Evolutionary conservation across 2,888 invertebrate genomes (phyloP).

Genomic region (Orchesella flavescens): DNA sequence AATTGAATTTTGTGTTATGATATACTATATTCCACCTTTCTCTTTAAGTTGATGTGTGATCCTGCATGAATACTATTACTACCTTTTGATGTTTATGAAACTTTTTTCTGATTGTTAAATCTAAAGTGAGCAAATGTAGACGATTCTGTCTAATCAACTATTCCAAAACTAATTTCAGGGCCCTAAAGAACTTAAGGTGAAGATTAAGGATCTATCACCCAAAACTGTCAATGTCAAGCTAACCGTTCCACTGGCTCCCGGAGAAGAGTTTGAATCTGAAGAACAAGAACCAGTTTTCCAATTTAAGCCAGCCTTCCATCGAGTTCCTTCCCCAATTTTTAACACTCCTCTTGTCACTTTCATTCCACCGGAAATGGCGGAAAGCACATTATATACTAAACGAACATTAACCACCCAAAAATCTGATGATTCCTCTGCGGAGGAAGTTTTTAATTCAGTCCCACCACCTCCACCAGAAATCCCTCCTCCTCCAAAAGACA

Average conservation of each 20-base stretch:
- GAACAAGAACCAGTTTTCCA: slow-evolving; percentile 68
- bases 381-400: background rate
- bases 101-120: background rate
- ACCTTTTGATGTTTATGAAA: slow-evolving; percentile 6
- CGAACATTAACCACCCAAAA: background rate
- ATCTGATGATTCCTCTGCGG: background rate
- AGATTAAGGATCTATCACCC: slow-evolving; percentile 69
- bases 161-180: slow-evolving; percentile 42
- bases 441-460: slow-evolving; percentile 45
- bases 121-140: background rate
- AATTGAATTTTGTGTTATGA: background rate
- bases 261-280: slow-evolving; percentile 62
- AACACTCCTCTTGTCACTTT: slow-evolving; percentile 65
- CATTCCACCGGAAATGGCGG: slow-evolving; percentile 52
- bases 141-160: background rate
- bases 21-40: background rate
- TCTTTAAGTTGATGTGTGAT: background rate
- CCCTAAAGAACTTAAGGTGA: slow-evolving; percentile 68
- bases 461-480: slow-evolving; percentile 50
- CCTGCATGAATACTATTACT: background rate
- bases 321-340: slow-evolving; percentile 69
- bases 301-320: slow-evolving; percentile 69
- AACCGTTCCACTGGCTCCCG: slow-evolving; percentile 51
- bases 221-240: slow-evolving; percentile 55
- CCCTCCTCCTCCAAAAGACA: slow-evolving; percentile 29